Base-by-base conservation (phyloP, 2,888 invertebrate genomes). In the Oegoconia quadripuncta region DNA sequence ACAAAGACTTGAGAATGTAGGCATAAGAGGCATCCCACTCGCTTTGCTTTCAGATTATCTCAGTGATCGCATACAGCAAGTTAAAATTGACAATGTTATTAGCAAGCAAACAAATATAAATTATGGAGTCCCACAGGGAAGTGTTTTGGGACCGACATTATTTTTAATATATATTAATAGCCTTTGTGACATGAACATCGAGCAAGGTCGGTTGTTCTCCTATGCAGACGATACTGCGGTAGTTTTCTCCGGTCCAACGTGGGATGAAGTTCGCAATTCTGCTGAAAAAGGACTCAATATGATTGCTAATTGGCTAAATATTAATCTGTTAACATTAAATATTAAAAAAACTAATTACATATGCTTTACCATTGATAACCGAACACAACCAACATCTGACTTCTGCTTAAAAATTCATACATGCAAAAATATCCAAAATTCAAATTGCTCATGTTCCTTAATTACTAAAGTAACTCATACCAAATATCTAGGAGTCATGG, bases 351-450 rank as follows among this genome's bases (percentile, higher is more conserved):
- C 31, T 12, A 31, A 31, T 11, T 31, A 18, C 29, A 11, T 26
- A n/a, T 42, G 29, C 11, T 12, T 42, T 33, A 37, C 37, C 25
- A 0, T 74, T 91, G 91, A 70, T 74, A 23, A 86, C 87, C n/a
- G n/a, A n/a, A n/a, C n/a, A n/a, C n/a, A n/a, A n/a, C n/a, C n/a
- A n/a, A n/a, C n/a, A n/a, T n/a, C n/a, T n/a, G n/a, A n/a, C n/a
- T n/a, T n/a, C n/a, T n/a, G n/a, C n/a, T n/a, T n/a, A n/a, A n/a
- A n/a, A n/a, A n/a, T n/a, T n/a, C n/a, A n/a, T n/a, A n/a, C n/a
- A n/a, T n/a, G n/a, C n/a, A n/a, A n/a, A n/a, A n/a, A n/a, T n/a
- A n/a, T n/a, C n/a, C n/a, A n/a, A n/a, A n/a, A n/a, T n/a, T n/a
- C n/a, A n/a, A n/a, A n/a, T n/a, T n/a, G n/a, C n/a, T n/a, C n/a